Evolutionary conservation across 2,888 invertebrate species (phyloP).

Genomic region (Epistrophe grossulariae): DNA sequence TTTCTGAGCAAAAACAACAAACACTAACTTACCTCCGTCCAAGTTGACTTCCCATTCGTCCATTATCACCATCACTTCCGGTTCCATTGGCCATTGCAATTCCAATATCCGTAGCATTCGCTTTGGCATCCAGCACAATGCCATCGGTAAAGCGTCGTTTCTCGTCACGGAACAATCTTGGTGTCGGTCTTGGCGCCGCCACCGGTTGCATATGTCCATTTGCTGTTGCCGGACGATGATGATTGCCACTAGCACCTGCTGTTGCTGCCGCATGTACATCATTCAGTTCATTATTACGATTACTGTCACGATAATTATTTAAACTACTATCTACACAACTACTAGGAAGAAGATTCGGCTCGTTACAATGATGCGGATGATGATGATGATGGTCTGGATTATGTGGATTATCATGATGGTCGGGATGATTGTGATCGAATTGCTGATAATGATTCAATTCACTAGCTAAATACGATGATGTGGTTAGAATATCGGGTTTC

Average conservation of each 20-base stretch:
- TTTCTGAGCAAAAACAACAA: background rate
- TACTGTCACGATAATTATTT: constrained; percentile 75
- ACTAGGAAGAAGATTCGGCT: constrained; percentile 73
- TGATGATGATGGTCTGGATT: constrained; percentile 17
- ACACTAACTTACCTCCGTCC: constrained; percentile 71
- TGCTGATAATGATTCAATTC: constrained; percentile 73
- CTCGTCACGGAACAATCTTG: constrained; percentile 76
- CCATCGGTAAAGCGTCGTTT: constrained; percentile 78
- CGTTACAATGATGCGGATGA: constrained; percentile 61
- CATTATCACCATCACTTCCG: constrained; percentile 71
- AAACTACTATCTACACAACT: constrained; percentile 75
- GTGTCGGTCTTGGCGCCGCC: constrained; percentile 65
- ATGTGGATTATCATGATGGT: constrained; percentile 42
- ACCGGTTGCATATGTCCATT: constrained; percentile 71
- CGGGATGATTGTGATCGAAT: constrained; percentile 64
- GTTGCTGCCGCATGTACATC: constrained; percentile 44
- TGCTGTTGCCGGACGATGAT: constrained; percentile 65
- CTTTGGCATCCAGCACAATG: constrained; percentile 67
- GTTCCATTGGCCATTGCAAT: constrained; percentile 53
- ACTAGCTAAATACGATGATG: constrained; percentile 65
- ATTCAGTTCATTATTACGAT: constrained; percentile 70
- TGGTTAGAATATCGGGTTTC: constrained; percentile 71
- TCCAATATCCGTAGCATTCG: constrained; percentile 45
- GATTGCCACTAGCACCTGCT: constrained; percentile 61
- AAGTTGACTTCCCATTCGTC: constrained; percentile 68